phyloP scores from a whole-genome alignment of 2,888 invertebrate genomes.

The Lacanobia wlatinum region DNA sequence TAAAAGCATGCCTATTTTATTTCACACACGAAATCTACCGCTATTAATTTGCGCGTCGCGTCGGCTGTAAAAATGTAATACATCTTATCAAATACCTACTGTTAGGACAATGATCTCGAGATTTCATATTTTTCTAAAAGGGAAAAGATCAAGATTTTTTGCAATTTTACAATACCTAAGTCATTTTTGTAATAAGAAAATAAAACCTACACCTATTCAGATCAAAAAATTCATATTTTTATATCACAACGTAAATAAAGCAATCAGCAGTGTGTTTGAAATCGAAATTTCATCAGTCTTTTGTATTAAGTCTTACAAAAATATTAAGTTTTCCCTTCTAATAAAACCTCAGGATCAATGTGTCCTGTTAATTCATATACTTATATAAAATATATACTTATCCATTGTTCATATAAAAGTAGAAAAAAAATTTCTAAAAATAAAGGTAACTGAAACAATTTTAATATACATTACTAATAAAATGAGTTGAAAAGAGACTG shows the following conservation, averaged over 20 bases:
- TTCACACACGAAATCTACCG: constrained; percentile 56
- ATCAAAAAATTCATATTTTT: not conserved
- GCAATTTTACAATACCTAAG: not conserved
- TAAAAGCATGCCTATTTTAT: constrained; percentile 35
- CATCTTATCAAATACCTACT: constrained; percentile 43
- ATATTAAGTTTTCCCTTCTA: not conserved
- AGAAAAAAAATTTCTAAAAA: constrained; percentile 59
- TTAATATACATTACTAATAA: constrained; percentile 45
- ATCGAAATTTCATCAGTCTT: constrained; percentile 42
- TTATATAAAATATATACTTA: constrained; percentile 37
- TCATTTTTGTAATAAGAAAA: constrained; percentile 2
- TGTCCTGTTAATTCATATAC: constrained; percentile 14
- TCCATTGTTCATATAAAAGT: constrained; percentile 59
- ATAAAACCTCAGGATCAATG: constrained; percentile 53
- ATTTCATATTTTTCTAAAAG: constrained; percentile 9
- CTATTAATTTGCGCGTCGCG: constrained; percentile 50
- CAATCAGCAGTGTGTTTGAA: not conserved
- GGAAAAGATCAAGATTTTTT: constrained; percentile 11
- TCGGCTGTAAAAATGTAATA: constrained; percentile 46
- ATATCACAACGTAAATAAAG: constrained; percentile 4
- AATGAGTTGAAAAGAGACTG: constrained; percentile 56
- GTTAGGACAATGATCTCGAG: constrained; percentile 53
- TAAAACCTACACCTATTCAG: constrained; percentile 1
- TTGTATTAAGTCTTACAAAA: constrained; percentile 21
- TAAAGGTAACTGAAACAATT: constrained; percentile 67